Percentiles rank a stretch among this genome's conserved stretches.
Evolutionary conservation across 2,113 vertebrate species (phyloP).

Genomic region (Syrrhaptes paradoxus): DNA sequence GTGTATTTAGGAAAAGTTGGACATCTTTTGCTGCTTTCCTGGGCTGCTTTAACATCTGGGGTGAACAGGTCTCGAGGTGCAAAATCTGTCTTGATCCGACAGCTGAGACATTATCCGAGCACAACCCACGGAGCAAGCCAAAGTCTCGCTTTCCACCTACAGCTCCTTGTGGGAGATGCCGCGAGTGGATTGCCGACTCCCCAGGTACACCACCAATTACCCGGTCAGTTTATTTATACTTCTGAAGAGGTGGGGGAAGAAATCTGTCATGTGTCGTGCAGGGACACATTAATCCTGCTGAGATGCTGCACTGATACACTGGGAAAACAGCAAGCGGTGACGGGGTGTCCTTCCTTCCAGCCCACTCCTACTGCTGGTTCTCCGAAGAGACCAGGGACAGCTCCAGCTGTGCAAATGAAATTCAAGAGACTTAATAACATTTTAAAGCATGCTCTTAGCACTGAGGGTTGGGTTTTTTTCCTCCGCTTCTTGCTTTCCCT

Average conservation of each 20-base stretch:
- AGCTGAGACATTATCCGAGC: not conserved
- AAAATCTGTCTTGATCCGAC: rapidly evolving
- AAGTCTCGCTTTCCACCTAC: rapidly evolving
- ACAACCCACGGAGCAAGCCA: rapidly evolving
- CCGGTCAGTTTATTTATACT: not conserved
- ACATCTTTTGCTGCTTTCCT: not conserved
- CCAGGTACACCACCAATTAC: not conserved
- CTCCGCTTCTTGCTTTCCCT: not conserved
- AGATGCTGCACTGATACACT: not conserved
- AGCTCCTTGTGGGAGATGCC: not conserved
- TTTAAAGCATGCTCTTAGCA: not conserved
- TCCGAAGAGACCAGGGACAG: not conserved
- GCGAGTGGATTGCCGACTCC: rapidly evolving
- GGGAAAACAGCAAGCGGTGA: not conserved
- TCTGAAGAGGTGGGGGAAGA: not conserved
- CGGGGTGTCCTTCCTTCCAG: not conserved
- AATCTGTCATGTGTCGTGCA: not conserved
- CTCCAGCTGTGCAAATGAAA: slow-evolving; percentile 44
- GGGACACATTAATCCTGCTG: not conserved
- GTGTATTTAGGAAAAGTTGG: not conserved
- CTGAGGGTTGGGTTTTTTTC: not conserved
- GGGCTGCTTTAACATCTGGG: not conserved
- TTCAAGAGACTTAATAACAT: not conserved
- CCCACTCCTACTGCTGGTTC: not conserved
- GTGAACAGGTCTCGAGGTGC: not conserved